Conservation (phyloP, 2,113 vertebrate genomes). For the Malaclemys terrapin region DNA sequence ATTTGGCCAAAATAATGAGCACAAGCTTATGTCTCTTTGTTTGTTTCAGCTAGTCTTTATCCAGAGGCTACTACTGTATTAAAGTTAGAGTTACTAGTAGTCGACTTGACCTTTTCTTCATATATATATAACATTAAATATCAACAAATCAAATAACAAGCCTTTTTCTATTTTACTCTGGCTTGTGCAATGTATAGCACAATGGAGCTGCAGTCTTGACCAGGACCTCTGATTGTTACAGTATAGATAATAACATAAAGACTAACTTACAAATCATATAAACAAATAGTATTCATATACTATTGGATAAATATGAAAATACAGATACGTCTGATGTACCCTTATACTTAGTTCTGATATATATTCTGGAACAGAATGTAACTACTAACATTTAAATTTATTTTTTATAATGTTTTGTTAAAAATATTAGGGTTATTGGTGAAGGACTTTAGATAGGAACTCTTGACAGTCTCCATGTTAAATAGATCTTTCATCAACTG, state of each 20-base stretch:
- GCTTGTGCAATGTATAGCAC: background rate
- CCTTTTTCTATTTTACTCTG: background rate
- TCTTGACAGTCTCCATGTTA: slow-evolving; percentile 2
- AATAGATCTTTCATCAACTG: background rate
- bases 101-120: slow-evolving; percentile 11
- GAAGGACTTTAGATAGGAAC: slow-evolving; percentile 11
- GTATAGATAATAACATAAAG: background rate
- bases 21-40: background rate
- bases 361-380: background rate
- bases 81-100: background rate
- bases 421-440: slow-evolving; percentile 1
- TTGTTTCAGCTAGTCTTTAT: background rate
- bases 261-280: background rate
- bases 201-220: background rate
- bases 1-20: background rate
- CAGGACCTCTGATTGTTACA: background rate
- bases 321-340: background rate
- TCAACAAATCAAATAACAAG: background rate
- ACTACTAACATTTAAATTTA: background rate
- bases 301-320: background rate
- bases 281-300: background rate
- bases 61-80: background rate
- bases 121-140: background rate
- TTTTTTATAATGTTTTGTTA: background rate
- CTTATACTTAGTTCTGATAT: background rate